Evolutionary conservation across 2,797 vertebrate species (phyloP).

Genomic region (Crocodylus rhombifer): DNA sequence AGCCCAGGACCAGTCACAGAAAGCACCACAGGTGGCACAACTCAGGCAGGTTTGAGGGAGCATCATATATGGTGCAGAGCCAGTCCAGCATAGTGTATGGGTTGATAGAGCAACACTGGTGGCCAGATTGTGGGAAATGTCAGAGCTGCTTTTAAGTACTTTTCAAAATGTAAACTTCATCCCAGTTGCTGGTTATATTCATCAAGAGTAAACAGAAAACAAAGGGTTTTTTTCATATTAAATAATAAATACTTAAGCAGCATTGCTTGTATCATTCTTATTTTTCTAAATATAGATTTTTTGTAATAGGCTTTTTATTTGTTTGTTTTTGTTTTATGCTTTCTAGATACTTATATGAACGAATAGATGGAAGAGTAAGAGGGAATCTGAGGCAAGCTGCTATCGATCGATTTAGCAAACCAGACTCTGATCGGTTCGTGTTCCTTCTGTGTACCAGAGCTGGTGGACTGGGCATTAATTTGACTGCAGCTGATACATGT

Average conservation of each 20-base stretch:
- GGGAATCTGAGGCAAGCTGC: slow-evolving; percentile 97
- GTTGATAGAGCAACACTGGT: too few species aligned
- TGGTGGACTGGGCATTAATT: slow-evolving; percentile 96
- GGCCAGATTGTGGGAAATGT: not conserved
- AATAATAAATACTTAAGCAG: not conserved
- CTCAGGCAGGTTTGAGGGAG: too few species aligned
- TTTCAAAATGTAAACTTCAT: rapidly evolving
- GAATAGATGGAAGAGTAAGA: slow-evolving; percentile 95
- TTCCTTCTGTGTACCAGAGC: slow-evolving; percentile 98
- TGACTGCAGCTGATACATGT: slow-evolving; percentile 97
- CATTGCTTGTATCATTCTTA: not conserved
- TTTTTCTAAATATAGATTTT: rapidly evolving
- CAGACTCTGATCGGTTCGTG: slow-evolving; percentile 97
- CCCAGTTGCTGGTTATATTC: rapidly evolving
- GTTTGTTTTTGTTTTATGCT: not conserved
- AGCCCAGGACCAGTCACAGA: too few species aligned
- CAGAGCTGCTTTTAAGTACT: not conserved
- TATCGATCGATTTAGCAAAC: slow-evolving; percentile 98
- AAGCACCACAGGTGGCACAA: too few species aligned
- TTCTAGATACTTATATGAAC: slow-evolving; percentile 93
- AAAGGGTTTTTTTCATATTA: rapidly evolving
- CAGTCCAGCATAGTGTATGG: too few species aligned
- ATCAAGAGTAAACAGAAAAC: not conserved
- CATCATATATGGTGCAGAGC: too few species aligned
- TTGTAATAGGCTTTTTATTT: not conserved